Base-by-base conservation (phyloP, 2,113 vertebrate genomes). In the Chloebia gouldiae region DNA sequence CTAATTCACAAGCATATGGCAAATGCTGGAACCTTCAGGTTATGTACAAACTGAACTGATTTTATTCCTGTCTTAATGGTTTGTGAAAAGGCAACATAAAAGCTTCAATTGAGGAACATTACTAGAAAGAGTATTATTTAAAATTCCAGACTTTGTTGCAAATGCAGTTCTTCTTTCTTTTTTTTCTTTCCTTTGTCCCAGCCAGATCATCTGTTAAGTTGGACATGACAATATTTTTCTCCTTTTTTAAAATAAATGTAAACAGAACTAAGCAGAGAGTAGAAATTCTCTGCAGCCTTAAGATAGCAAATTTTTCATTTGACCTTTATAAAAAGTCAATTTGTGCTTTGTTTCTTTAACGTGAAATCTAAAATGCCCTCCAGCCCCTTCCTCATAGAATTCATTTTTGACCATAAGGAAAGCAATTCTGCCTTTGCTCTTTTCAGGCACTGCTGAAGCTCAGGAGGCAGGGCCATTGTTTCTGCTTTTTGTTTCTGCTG, bases 311-410 rank as follows among this genome's bases (percentile, higher is more conserved):
- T 92, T 88, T 94, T 95, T 92, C 92, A 91, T 78, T 95, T 96
- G 95, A 97, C 96, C 95, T 97, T 97, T 97, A 90, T 79, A 66
- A 91, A 96, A 94, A 96, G 94, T 94, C 97, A 96, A 92, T 95
- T 88, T 91, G 73, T 92, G 81, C 83, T 94, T 95, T 39, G 44
- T 86, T 95, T 96, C 85, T 86, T 94, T 81, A 81, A 70, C 33
- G 5, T 93, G 88, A 93, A 86, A 84, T 80, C 79, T 57, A 39
- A 85, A 94, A 90, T 83, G 86, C 80, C 91, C 79, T 76, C 35
- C 61, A 60, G 88, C 70, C 77, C 70, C 93, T 93, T 91, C 86
- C 59, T 86, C 9, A 2, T 76, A 47, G 50, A 44, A 47, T 61
- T 77, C 56, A 13, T 84, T 91, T 95, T 61, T 90, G 81, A 86